Evolutionary conservation across 2,113 vertebrate species (phyloP).

Genomic region (Stictonetta naevosa): DNA sequence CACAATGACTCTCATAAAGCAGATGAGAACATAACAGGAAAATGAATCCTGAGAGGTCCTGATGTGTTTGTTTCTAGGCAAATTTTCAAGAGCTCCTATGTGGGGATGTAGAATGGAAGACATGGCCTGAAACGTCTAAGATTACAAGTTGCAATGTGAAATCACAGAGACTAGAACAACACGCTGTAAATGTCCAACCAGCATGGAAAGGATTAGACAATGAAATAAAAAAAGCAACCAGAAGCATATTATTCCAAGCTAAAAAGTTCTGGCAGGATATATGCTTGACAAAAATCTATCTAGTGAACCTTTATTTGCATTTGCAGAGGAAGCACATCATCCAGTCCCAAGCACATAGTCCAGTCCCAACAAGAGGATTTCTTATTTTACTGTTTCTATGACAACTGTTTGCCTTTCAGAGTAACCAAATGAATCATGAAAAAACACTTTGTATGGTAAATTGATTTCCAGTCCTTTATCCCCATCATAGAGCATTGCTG

Average conservation of each 20-base stretch:
- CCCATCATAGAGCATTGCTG: neutral
- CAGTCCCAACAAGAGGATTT: conserved; percentile 36
- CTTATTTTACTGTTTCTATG: conserved; percentile 79
- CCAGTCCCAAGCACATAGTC: neutral
- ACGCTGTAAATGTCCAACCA: neutral
- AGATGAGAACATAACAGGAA: neutral
- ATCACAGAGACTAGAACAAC: neutral
- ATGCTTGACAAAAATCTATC: neutral
- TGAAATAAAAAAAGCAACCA: neutral
- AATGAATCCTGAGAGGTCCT: neutral
- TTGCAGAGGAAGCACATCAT: conserved; percentile 35
- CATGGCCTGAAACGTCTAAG: neutral
- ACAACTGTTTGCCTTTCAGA: conserved; percentile 71
- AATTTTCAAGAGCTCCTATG: neutral
- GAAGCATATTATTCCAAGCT: neutral
- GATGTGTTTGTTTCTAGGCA: neutral
- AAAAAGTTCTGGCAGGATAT: conserved; percentile 15
- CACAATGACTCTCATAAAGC: neutral
- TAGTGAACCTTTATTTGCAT: conserved; percentile 28
- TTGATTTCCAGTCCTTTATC: conserved; percentile 31
- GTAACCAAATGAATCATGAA: conserved; percentile 54
- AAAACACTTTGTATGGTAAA: conserved; percentile 57
- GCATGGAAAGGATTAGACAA: neutral
- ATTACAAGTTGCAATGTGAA: neutral
- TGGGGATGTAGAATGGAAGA: neutral